A percentile compares a stretch with the other conserved stretches of the same genome.
These are phyloP conservation scores for Capreolus pygargus DNA, from an alignment of 2,113 vertebrate genomes.

Conservation along the genomic window DNA sequence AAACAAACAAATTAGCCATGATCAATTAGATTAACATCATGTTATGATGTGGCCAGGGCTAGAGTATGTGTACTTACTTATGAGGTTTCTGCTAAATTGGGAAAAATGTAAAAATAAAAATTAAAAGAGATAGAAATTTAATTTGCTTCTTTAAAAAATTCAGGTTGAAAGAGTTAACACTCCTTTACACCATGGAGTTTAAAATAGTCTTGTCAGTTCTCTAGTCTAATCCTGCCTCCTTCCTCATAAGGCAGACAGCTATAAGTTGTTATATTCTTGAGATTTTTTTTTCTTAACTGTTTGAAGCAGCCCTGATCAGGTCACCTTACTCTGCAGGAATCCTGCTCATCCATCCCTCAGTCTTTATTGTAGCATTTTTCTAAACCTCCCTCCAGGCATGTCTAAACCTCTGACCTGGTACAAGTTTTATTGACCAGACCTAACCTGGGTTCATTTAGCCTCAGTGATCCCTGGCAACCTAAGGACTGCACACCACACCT, in stretches of 20 bases:
- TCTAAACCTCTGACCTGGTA: not conserved
- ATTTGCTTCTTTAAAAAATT: not conserved
- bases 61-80: not conserved
- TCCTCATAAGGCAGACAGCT: not conserved
- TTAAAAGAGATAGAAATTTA: not conserved
- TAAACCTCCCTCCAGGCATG: not conserved
- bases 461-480: not conserved
- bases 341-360: not conserved
- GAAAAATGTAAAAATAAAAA: not conserved
- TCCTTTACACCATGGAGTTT: not conserved
- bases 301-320: not conserved
- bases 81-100: not conserved
- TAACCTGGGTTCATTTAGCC: not conserved
- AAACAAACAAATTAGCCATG: not conserved
- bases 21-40: not conserved
- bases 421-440: not conserved
- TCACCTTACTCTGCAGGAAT: not conserved
- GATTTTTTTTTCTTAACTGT: not conserved
- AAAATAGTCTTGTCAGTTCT: not conserved
- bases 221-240: not conserved
- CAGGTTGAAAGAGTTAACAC: not conserved
- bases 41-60: not conserved
- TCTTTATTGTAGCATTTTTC: not conserved
- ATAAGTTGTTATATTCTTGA: not conserved
- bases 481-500: too few relatives aligned